Percentiles rank a stretch among this genome's conserved stretches.
These are phyloP conservation scores for Stratiomys singularior DNA, from an alignment of 2,888 invertebrate species.

Conservation along the genomic window DNA sequence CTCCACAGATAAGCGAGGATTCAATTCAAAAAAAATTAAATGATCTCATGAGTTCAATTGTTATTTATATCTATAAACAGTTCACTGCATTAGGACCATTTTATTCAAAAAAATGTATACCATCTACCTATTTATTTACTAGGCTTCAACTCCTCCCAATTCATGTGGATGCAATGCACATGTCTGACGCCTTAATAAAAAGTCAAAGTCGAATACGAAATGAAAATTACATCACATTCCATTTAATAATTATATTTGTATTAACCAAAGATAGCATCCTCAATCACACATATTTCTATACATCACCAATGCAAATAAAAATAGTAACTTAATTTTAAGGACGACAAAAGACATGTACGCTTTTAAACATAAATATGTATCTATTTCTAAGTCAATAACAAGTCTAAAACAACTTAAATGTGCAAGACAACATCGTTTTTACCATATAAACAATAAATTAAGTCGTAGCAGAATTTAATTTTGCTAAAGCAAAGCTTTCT, in stretches of 20 bases:
- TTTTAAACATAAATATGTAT: slow-evolving; percentile 20
- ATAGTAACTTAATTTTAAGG: background rate
- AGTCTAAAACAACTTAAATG: background rate
- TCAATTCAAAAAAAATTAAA: no score
- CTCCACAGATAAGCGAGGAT: no score
- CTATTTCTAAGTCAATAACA: background rate
- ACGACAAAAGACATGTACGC: slow-evolving; percentile 16
- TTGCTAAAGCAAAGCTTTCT: background rate
- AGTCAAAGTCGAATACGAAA: background rate
- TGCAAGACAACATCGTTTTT: slow-evolving; percentile 5
- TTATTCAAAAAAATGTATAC: no score
- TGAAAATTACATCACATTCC: background rate
- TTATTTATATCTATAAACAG: no score
- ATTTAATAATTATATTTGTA: background rate
- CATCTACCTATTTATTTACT: no score
- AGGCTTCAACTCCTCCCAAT: no score
- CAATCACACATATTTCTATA: slow-evolving; percentile 7
- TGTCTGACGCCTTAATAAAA: slow-evolving; percentile 11
- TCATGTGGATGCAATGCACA: background rate
- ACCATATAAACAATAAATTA: slow-evolving; percentile 3
- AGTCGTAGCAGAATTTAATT: slow-evolving; percentile 17
- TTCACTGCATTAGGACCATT: no score
- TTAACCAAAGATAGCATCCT: background rate
- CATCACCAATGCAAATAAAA: background rate
- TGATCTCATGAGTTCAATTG: no score